Evolutionary conservation across 2,113 vertebrate genomes (phyloP).

Genomic region (Rhipidura dahli): DNA sequence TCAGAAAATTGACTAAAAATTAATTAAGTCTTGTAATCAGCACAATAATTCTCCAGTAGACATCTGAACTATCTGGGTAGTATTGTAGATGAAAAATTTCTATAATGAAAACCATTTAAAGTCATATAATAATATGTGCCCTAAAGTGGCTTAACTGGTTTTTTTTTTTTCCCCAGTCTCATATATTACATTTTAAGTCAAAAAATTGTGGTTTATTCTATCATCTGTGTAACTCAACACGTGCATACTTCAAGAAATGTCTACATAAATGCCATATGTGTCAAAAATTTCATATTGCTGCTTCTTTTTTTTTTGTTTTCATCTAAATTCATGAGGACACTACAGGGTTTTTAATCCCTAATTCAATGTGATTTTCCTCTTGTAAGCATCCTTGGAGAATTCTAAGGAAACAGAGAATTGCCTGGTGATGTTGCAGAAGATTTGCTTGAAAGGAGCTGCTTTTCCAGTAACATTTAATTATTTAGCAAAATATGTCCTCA

Average conservation of each 20-base stretch:
- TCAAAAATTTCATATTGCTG: neutral
- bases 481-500: neutral
- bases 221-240: neutral
- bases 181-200: neutral
- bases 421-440: neutral
- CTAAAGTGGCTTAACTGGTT: neutral
- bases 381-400: neutral
- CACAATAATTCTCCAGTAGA: neutral
- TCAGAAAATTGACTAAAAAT: neutral
- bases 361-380: neutral
- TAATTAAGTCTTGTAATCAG: neutral
- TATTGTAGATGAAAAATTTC: neutral
- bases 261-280: neutral
- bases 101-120: neutral
- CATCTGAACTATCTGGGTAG: neutral
- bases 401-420: conserved; percentile 1
- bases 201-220: neutral
- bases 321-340: neutral
- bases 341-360: neutral
- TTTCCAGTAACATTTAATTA: conserved; percentile 32
- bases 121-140: rapidly evolving
- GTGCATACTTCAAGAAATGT: neutral
- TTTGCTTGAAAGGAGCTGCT: conserved; percentile 15
- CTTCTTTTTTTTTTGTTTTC: neutral
- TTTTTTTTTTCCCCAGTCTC: neutral